phyloP scores from a whole-genome alignment of 2,888 invertebrate genomes.

The Tetrapedia diversipes region DNA sequence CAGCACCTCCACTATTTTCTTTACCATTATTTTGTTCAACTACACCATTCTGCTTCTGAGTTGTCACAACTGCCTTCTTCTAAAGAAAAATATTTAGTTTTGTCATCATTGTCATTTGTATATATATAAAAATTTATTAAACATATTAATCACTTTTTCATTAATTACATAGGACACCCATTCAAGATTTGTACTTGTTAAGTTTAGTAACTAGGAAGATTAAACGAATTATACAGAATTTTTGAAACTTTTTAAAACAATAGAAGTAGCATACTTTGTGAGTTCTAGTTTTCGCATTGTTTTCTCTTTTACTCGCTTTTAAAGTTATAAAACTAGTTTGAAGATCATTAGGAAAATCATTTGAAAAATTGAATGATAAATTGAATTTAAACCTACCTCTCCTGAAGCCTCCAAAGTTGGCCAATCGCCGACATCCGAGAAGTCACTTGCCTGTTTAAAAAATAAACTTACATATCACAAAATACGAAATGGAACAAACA shows the following conservation, averaged over 20 bases:
- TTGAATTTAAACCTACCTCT: constrained; percentile 82
- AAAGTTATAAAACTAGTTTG: neutral
- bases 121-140: neutral
- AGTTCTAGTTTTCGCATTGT: constrained; percentile 78
- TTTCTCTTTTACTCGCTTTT: neutral
- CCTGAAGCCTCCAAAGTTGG: constrained; percentile 91
- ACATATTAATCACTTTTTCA: neutral
- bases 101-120: neutral
- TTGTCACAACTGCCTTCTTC: constrained; percentile 72
- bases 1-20: constrained; percentile 68
- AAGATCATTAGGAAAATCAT: neutral
- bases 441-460: constrained; percentile 89
- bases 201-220: no score
- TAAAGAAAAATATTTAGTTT: constrained; percentile 57
- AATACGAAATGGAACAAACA: no score
- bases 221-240: no score
- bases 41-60: constrained; percentile 83
- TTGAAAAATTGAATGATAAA: neutral
- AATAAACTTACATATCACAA: no score
- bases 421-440: constrained; percentile 96
- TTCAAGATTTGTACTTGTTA: no score
- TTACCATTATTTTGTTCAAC: constrained; percentile 75
- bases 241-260: no score
- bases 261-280: constrained; percentile 58
- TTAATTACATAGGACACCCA: neutral